Evolutionary conservation across 2,888 invertebrate species (phyloP).

Genomic region (Drosophila barbarae): DNA sequence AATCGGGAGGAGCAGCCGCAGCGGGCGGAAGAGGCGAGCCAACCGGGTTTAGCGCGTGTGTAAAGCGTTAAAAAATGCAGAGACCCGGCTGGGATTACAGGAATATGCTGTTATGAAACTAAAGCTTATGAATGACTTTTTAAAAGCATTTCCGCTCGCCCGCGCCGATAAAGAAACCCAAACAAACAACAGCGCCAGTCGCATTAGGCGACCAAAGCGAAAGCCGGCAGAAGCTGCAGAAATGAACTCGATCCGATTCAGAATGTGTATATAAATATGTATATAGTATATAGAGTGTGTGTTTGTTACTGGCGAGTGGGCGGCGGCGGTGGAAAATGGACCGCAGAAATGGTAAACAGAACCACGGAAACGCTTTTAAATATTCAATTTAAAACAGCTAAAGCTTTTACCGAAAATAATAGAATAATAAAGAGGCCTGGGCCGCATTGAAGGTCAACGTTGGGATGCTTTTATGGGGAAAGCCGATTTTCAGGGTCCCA

Average conservation of each 20-base stretch:
- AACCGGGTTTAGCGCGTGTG: conserved; percentile 21
- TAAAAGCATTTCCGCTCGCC: conserved; percentile 58
- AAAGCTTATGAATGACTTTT: conserved; percentile 64
- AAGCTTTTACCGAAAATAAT: conserved; percentile 30
- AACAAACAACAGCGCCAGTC: conserved; percentile 48
- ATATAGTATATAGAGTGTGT: conserved; percentile 1
- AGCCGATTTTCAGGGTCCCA: neutral
- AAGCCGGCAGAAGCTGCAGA: conserved; percentile 25
- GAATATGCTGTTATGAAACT: conserved; percentile 56
- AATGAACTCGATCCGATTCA: conserved; percentile 35
- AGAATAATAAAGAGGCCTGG: conserved; percentile 8
- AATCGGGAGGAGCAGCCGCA: neutral
- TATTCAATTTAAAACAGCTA: conserved; percentile 35
- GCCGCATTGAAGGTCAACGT: conserved; percentile 9
- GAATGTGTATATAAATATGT: conserved; percentile 8
- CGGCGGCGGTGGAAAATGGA: conserved; percentile 1
- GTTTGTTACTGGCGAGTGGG: neutral
- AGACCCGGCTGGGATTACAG: conserved; percentile 48
- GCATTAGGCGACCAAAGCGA: conserved; percentile 48
- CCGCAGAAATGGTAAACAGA: conserved; percentile 20
- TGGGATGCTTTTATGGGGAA: neutral
- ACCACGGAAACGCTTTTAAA: conserved; percentile 32
- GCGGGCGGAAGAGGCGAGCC: neutral
- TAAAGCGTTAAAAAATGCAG: conserved; percentile 48
- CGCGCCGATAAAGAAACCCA: conserved; percentile 36